Evolutionary conservation across 1,140 invertebrate species (phyloP).

Genomic region (Musca vetustissima): DNA sequence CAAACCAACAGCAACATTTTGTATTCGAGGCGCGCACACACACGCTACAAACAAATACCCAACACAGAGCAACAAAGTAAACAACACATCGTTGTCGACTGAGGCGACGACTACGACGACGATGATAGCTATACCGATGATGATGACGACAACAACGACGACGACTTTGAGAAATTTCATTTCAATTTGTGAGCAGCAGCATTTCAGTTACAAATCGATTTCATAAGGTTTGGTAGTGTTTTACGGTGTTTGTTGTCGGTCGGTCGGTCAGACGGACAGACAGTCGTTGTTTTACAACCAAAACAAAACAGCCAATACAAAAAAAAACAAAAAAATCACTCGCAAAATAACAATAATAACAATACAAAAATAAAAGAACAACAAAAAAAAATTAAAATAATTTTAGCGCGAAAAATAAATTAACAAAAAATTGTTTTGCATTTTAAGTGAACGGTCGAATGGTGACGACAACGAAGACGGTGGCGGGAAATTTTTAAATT

Average conservation of each 20-base stretch:
- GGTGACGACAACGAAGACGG: too few relatives aligned
- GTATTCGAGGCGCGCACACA: too few relatives aligned
- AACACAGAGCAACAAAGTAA: neutral
- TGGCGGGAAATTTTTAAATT: too few relatives aligned
- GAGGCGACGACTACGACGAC: neutral
- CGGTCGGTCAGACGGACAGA: neutral
- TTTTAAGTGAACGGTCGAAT: too few relatives aligned
- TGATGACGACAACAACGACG: neutral
- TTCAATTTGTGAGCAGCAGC: conserved; percentile 35
- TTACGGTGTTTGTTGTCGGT: conserved; percentile 24
- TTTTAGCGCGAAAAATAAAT: neutral
- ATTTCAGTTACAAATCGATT: conserved; percentile 32
- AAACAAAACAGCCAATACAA: too few relatives aligned
- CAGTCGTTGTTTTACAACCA: too few relatives aligned
- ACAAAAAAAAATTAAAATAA: conserved; percentile 6
- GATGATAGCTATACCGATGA: too few relatives aligned
- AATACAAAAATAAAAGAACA: neutral
- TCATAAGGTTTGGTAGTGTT: conserved; percentile 32
- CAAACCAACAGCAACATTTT: too few relatives aligned
- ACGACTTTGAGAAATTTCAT: conserved; percentile 43
- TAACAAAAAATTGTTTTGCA: neutral
- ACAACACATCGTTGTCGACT: too few relatives aligned
- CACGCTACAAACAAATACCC: neutral
- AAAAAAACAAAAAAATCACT: too few relatives aligned
- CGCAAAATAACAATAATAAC: neutral